Percentiles rank a stretch among this genome's conserved stretches.
phyloP scores from a whole-genome alignment of 2,113 vertebrate genomes.

The Bubo bubo region DNA sequence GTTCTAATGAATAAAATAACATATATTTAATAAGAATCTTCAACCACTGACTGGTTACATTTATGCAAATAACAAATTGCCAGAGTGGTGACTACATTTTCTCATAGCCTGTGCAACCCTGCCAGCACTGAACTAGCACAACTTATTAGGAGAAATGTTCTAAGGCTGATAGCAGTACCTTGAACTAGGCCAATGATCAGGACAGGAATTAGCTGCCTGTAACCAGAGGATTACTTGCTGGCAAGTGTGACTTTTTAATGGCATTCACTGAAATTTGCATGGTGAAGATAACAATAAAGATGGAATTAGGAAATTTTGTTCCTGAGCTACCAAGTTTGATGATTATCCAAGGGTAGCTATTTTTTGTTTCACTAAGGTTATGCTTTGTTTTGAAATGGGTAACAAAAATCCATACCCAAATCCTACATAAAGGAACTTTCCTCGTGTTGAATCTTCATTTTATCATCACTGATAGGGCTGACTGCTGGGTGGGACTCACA shows the following conservation, averaged over 20 bases:
- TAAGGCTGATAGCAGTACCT: not conserved
- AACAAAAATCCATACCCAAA: not conserved
- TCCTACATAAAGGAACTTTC: not conserved
- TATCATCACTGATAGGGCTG: not conserved
- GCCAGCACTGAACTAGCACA: not conserved
- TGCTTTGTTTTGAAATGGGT: not conserved
- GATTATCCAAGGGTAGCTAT: not conserved
- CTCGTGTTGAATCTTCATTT: not conserved
- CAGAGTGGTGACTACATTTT: not conserved
- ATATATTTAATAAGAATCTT: not conserved
- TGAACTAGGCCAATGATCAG: not conserved
- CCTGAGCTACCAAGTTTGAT: not conserved
- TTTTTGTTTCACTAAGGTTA: not conserved
- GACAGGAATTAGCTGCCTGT: not conserved
- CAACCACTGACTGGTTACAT: not conserved
- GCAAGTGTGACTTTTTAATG: not conserved
- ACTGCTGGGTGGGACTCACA: not conserved
- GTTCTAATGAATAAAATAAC: not conserved
- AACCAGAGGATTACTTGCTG: not conserved
- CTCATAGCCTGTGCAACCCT: not conserved
- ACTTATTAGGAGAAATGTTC: not conserved
- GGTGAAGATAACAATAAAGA: not conserved
- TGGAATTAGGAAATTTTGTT: not conserved
- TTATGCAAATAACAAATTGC: not conserved
- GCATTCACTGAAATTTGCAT: not conserved